Conservation (phyloP, 2,113 vertebrate genomes). For the Entomyzon cyanotis region DNA sequence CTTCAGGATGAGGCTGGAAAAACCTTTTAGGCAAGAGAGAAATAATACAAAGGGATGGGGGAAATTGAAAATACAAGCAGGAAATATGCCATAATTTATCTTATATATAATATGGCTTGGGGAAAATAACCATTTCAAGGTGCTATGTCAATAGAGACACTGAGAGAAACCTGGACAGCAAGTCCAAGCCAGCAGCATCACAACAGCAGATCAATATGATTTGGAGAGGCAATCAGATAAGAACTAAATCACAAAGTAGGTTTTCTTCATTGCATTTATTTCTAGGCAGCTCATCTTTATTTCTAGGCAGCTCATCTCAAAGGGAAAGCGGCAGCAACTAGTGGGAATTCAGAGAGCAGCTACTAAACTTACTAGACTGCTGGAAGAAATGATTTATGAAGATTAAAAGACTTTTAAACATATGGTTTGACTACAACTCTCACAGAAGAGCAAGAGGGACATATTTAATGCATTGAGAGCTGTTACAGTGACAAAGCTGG, state of each 20-base stretch:
- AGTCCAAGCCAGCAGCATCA: neutral
- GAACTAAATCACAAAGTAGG: conserved; percentile 5
- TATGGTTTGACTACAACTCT: conserved; percentile 7
- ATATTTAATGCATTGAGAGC: neutral
- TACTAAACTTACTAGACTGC: conserved; percentile 10
- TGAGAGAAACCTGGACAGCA: neutral
- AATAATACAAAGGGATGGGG: neutral
- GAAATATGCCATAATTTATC: neutral
- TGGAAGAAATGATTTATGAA: conserved; percentile 61
- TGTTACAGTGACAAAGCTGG: neutral
- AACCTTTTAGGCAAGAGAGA: neutral
- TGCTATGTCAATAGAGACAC: neutral
- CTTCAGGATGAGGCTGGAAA: neutral
- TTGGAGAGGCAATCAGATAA: conserved; percentile 21
- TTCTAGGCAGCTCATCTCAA: conserved; percentile 22
- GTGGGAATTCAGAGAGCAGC: conserved; percentile 29
- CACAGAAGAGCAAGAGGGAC: conserved; percentile 20
- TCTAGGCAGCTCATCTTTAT: conserved; percentile 25
- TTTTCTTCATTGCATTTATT: conserved; percentile 41
- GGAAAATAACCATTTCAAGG: conserved; percentile 12
- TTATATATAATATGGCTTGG: neutral
- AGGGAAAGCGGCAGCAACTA: neutral
- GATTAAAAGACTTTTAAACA: conserved; percentile 38
- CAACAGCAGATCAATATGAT: conserved; percentile 25
- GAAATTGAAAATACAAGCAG: neutral